Evolutionary conservation across 2,113 vertebrate species (phyloP).

Genomic region (Vulpes ferrilata): DNA sequence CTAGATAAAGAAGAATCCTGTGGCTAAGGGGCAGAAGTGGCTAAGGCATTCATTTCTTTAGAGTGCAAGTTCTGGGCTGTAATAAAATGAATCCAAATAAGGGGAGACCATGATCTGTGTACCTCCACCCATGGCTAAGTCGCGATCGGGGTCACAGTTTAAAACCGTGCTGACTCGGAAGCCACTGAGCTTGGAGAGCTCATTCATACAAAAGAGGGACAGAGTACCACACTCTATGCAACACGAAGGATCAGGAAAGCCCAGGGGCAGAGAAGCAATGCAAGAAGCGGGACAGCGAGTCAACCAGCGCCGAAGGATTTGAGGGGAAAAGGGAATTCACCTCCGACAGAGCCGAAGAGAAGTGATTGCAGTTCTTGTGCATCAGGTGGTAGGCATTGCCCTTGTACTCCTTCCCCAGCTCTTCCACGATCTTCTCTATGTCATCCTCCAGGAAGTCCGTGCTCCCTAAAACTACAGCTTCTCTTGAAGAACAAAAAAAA

Average conservation of each 20-base stretch:
- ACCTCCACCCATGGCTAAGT: background rate
- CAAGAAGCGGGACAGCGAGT: background rate
- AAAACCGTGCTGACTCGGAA: background rate
- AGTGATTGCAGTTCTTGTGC: conserved; percentile 99
- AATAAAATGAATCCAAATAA: background rate
- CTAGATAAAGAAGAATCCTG: background rate
- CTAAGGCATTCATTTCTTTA: background rate
- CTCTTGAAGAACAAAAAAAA: conserved; percentile 87
- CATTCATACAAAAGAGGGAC: background rate
- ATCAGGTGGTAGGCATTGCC: conserved; percentile 99
- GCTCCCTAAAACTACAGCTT: conserved; percentile 97
- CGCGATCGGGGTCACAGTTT: background rate
- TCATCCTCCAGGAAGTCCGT: conserved; percentile 99
- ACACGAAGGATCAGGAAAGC: background rate
- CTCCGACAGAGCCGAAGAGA: conserved; percentile 98
- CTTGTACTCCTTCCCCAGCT: conserved; percentile 99
- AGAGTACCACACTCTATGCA: background rate
- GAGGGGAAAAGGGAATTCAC: conserved; percentile 83
- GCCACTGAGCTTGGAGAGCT: background rate
- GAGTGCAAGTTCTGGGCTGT: background rate
- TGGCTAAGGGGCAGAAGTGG: background rate
- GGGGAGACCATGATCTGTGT: background rate
- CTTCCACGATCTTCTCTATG: conserved; percentile 97
- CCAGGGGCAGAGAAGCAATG: background rate
- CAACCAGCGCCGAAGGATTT: background rate